Evolutionary conservation across 2,797 vertebrate genomes (phyloP).

Genomic region (Danio tinwini): DNA sequence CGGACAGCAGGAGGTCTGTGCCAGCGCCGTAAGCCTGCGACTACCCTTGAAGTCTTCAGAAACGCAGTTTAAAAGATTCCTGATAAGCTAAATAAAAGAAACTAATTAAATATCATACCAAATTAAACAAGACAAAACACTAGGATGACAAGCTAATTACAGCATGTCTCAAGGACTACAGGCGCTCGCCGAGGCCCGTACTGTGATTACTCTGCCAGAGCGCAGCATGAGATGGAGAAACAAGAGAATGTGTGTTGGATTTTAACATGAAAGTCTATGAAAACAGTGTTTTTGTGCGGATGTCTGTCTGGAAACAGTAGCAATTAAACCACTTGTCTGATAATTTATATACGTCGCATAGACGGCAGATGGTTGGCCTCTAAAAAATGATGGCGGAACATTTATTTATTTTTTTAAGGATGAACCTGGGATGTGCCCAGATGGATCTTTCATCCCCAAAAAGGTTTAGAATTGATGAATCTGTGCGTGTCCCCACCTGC

Average conservation of each 20-base stretch:
- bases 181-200: not conserved
- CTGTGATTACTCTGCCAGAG: conserved; percentile 42
- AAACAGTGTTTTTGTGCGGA: conserved; percentile 9
- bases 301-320: not conserved
- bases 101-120: conserved; percentile 21
- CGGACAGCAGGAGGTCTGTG: not conserved
- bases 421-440: conserved; percentile 2
- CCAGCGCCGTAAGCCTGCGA: not conserved
- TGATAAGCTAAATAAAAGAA: conserved; percentile 21
- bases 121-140: conserved; percentile 21
- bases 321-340: conserved; percentile 37
- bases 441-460: conserved; percentile 17
- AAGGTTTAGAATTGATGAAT: conserved; percentile 25
- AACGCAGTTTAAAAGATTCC: conserved; percentile 4
- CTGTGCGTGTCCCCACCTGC: conserved; percentile 81
- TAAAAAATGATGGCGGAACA: not conserved
- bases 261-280: conserved; percentile 21
- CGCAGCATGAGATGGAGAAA: conserved; percentile 37
- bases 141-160: conserved; percentile 41
- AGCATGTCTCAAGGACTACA: conserved; percentile 6
- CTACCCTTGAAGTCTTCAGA: conserved; percentile 1
- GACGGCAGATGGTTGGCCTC: conserved; percentile 37
- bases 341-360: conserved; percentile 43
- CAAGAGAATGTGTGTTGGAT: not conserved
- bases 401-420: not conserved